Evolutionary conservation across 1,140 invertebrate genomes (phyloP).

Genomic region (Drosophila lacertosa): DNA sequence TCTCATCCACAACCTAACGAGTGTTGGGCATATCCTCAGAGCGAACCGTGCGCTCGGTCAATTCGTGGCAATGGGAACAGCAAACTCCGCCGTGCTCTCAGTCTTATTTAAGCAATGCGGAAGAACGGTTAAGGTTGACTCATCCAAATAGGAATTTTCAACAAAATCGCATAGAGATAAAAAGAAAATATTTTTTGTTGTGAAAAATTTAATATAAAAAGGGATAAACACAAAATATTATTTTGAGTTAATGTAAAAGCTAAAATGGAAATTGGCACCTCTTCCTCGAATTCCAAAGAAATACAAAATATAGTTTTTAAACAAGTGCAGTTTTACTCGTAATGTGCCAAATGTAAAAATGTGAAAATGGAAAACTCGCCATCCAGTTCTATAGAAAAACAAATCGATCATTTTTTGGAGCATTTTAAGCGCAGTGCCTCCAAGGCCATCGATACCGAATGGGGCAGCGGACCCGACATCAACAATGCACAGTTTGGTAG

Average conservation of each 20-base stretch:
- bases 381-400: slow-evolving; percentile 89
- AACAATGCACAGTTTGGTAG: slow-evolving; percentile 35
- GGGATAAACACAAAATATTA: not conserved
- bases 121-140: slow-evolving; percentile 48
- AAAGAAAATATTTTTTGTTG: slow-evolving; percentile 4
- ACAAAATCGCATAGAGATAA: slow-evolving; percentile 32
- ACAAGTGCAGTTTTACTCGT: too few species aligned
- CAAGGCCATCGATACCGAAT: slow-evolving; percentile 86
- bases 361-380: slow-evolving; percentile 87
- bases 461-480: slow-evolving; percentile 32
- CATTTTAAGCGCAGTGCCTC: slow-evolving; percentile 91
- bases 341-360: slow-evolving; percentile 6
- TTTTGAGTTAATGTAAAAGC: not conserved
- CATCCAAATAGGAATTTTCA: slow-evolving; percentile 21
- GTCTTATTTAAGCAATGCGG: slow-evolving; percentile 31
- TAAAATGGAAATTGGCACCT: too few species aligned
- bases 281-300: too few species aligned
- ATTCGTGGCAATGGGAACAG: slow-evolving; percentile 4
- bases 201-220: not conserved
- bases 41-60: slow-evolving; percentile 1
- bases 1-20: slow-evolving; percentile 14
- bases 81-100: slow-evolving; percentile 28
- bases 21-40: slow-evolving; percentile 1
- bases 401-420: slow-evolving; percentile 92
- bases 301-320: too few species aligned